phyloP scores from a whole-genome alignment of 2,113 vertebrate genomes.

The Sceloporus undulatus region DNA sequence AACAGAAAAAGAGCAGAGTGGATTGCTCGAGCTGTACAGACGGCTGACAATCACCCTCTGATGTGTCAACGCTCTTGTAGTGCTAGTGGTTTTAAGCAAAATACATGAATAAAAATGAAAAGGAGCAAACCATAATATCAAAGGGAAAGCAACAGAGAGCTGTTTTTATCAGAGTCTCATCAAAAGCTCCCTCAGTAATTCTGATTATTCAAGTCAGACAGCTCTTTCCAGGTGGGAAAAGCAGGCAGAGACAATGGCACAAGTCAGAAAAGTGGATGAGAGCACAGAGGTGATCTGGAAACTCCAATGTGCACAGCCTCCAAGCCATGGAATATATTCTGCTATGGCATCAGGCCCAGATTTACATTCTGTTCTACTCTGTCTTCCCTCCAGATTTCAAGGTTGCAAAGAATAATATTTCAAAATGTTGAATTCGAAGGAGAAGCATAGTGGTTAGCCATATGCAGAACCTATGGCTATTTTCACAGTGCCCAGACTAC shows the following conservation, averaged over 20 bases:
- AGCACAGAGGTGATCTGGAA: accelerated
- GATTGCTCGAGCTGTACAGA: accelerated
- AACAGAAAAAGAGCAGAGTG: not conserved
- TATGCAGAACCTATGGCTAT: too few relatives aligned
- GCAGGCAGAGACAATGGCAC: not conserved
- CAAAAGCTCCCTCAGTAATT: not conserved
- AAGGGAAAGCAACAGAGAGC: not conserved
- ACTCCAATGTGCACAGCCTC: not conserved
- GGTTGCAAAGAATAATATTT: not conserved
- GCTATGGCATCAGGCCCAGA: not conserved
- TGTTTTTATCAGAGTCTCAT: not conserved
- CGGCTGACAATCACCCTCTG: not conserved
- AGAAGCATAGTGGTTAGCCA: too few relatives aligned
- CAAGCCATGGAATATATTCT: not conserved
- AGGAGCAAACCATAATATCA: accelerated
- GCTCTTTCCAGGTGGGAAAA: not conserved
- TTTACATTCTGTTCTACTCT: not conserved
- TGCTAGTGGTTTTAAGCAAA: not conserved
- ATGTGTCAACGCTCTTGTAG: not conserved
- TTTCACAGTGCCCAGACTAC: too few relatives aligned
- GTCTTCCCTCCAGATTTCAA: not conserved
- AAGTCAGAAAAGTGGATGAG: accelerated
- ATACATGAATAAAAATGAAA: conserved; percentile 44
- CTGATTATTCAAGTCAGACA: not conserved
- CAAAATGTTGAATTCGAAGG: not conserved